These are phyloP conservation scores for Oreocharis arfaki DNA, from an alignment of 2,113 vertebrate species.

Conservation along the genomic window DNA sequence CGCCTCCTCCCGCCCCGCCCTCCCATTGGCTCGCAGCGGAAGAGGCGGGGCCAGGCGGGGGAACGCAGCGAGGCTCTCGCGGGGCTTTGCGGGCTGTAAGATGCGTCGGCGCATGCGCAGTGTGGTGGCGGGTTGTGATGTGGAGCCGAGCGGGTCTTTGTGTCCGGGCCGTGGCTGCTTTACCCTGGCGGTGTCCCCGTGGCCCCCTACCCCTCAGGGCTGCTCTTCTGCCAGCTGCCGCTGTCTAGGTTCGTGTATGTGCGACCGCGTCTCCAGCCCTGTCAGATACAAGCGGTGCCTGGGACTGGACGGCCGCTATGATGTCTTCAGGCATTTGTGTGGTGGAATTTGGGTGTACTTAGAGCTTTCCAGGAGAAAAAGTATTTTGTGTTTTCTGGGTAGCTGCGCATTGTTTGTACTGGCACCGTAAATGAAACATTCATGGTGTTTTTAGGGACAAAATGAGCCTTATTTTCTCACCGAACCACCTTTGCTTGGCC, in stretches of 20 bases:
- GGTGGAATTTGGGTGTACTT: background rate
- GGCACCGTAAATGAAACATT: accelerated
- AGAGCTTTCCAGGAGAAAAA: background rate
- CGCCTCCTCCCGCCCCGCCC: background rate
- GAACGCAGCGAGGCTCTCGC: accelerated
- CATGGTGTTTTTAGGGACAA: too few relatives aligned
- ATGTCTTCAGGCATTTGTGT: accelerated
- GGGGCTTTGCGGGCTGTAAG: accelerated
- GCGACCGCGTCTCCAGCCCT: accelerated
- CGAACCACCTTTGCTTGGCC: background rate
- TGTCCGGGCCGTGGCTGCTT: accelerated
- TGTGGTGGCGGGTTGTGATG: accelerated
- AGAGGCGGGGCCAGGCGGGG: background rate
- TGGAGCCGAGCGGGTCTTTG: accelerated
- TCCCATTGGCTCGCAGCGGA: background rate
- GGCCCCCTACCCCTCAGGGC: accelerated
- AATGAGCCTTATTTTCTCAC: accelerated
- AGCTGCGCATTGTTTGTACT: accelerated
- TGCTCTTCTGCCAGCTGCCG: too few relatives aligned
- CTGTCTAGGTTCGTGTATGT: too few relatives aligned
- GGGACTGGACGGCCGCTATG: accelerated
- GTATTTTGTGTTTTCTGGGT: background rate
- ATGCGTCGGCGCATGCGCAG: accelerated
- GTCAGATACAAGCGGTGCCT: background rate
- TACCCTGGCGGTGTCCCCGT: accelerated